Evolutionary conservation across 2,113 vertebrate genomes (phyloP), one percentile per base, ranked within the genome.

Genomic region (Phycodurus eques): DNA sequence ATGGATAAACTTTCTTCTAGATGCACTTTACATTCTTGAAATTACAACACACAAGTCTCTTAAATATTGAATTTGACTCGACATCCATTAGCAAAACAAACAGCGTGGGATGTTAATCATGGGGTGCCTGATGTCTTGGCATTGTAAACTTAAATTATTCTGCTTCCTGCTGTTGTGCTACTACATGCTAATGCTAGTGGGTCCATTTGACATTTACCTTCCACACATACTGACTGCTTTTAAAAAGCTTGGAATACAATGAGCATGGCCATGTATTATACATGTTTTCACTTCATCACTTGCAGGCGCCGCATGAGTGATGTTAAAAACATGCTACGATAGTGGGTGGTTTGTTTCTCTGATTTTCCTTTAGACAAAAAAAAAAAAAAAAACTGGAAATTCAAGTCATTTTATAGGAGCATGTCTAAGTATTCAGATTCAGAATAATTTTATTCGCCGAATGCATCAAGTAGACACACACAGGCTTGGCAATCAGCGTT

Each of bases 81-180:
- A 76, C 68, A 68, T 22, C 8, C 62, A 56, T 79, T 72, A 72
- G 31, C 43, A 43, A 68, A 77, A 43, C 20, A 68, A 75, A 66
- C 57, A 65, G 15, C 56, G 19, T 72, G 54, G 35, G 43, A 31
- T 51, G n/a, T 22, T 77, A 35, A 63, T 73, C 74, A 79, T 68
- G 44, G 31, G 73, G 69, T 49, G 63, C 39, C 56, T 71, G 59
- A 15, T 64, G 68, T 68, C 74, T 57, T 2, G 33, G 49, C 61
- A 31, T 44, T 64, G 33, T 71, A 12, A 47, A 72, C 17, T 59
- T 17, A 31, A 74, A 27, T 61, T 68, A 70, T 75, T 77, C 15
- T 71, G 72, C 60, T n/a, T 72, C 72, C 62, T 77, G 72, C 81
- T 68, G 75, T 76, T 84, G 67, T 33, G 64, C 27, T 77, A 42